Percentiles rank a stretch among this genome's conserved stretches.
Evolutionary conservation across 2,888 invertebrate genomes (phyloP).

Genomic region (Volucella zonaria): DNA sequence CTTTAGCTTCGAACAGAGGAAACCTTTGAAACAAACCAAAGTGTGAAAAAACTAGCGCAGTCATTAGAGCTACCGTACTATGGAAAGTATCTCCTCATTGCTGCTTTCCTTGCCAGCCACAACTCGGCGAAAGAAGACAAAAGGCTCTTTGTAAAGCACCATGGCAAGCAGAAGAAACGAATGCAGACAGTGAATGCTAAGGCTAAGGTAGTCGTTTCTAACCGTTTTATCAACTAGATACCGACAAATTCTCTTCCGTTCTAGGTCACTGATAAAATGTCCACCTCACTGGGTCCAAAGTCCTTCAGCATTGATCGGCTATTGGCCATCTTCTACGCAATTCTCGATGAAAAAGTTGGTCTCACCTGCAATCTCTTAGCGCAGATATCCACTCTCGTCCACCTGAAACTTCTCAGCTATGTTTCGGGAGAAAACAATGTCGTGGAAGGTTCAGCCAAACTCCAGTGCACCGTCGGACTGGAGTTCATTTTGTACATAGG

Average conservation of each 20-base stretch:
- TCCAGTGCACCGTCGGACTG: slow-evolving; percentile 92
- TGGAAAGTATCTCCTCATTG: slow-evolving; percentile 94
- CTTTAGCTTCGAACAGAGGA: slow-evolving; percentile 39
- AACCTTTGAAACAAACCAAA: slow-evolving; percentile 74
- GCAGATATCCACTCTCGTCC: slow-evolving; percentile 93
- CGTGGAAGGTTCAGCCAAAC: slow-evolving; percentile 88
- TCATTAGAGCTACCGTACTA: slow-evolving; percentile 93
- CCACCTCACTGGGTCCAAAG: slow-evolving; percentile 91
- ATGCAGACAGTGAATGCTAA: slow-evolving; percentile 85
- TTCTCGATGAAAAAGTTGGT: slow-evolving; percentile 92
- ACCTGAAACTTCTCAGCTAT: slow-evolving; percentile 89
- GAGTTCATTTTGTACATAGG: slow-evolving; percentile 91
- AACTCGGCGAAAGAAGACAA: slow-evolving; percentile 95
- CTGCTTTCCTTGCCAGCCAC: slow-evolving; percentile 95
- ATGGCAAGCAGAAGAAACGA: slow-evolving; percentile 88
- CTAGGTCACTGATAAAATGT: slow-evolving; percentile 84
- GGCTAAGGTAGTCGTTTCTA: slow-evolving; percentile 82
- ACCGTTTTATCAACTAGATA: neutral
- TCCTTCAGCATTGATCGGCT: slow-evolving; percentile 91
- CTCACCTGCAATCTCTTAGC: slow-evolving; percentile 93
- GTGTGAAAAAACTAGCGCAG: slow-evolving; percentile 85
- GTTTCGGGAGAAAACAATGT: slow-evolving; percentile 89
- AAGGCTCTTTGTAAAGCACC: slow-evolving; percentile 91
- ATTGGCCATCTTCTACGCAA: slow-evolving; percentile 94
- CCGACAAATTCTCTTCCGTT: neutral